These are phyloP conservation scores for Lanistes nyassanus DNA, from an alignment of 1,140 invertebrate genomes.

Conservation along the genomic window DNA sequence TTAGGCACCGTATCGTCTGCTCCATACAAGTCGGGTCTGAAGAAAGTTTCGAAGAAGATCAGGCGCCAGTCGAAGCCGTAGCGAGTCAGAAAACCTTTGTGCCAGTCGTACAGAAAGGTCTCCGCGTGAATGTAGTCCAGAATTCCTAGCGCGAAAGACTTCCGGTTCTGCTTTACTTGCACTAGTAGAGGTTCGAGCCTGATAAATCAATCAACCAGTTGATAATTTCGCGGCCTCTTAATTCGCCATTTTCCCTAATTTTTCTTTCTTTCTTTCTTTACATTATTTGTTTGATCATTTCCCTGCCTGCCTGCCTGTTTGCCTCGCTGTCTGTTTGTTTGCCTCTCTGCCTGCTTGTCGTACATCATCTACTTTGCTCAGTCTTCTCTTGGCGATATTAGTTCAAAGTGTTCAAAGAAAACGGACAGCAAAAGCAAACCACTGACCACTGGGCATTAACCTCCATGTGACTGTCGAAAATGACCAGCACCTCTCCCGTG, in stretches of 20 bases:
- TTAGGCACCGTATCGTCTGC: constrained; percentile 12
- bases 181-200: constrained; percentile 90
- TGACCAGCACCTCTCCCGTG: constrained; percentile 84
- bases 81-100: constrained; percentile 43
- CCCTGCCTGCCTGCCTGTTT: too few relatives aligned
- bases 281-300: too few relatives aligned
- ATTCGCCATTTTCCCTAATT: too few relatives aligned
- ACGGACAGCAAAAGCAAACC: too few relatives aligned
- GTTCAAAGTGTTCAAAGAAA: too few relatives aligned
- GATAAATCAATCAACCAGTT: not conserved
- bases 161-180: constrained; percentile 87
- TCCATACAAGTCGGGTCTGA: constrained; percentile 40
- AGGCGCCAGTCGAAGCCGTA: constrained; percentile 59
- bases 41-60: constrained; percentile 56
- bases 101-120: constrained; percentile 45
- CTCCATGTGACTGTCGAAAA: constrained; percentile 96
- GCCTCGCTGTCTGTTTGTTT: too few relatives aligned
- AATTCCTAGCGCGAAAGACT: constrained; percentile 70
- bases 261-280: too few relatives aligned
- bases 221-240: too few relatives aligned
- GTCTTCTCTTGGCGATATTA: too few relatives aligned
- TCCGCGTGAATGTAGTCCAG: constrained; percentile 51
- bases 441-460: constrained; percentile 82
- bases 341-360: too few relatives aligned
- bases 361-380: too few relatives aligned